Evolutionary conservation across 2,113 vertebrate genomes (phyloP), one percentile per base, ranked within the genome.

Genomic region (Hippolais icterina): DNA sequence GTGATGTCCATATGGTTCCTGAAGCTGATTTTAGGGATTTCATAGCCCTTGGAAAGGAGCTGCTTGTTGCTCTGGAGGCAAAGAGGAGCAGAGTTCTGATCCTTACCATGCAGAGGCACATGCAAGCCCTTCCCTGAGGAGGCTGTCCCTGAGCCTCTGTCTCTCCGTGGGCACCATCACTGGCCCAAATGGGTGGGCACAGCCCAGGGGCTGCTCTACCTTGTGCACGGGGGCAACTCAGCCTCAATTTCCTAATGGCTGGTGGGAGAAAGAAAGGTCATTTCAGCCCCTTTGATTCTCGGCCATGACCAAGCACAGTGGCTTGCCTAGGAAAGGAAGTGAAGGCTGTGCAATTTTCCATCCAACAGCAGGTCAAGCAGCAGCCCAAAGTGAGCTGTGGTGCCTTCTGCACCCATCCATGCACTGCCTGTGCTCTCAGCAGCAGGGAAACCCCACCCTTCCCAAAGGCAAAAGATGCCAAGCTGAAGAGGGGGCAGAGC

Each of bases 21-120:
- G 17, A 57, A 35, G 53, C 20, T 22, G 41, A 10, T 46, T 56
- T 64, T 4, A 35, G 35, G 50, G 54, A 28, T n/a, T 57, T 41
- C 47, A 31, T 18, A 31, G 71, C 42, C 53, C 31, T 52, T 23
- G 59, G 25, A 33, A 86, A 77, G 83, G 57, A 64, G 31, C 3
- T 59, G 27, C 16, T 16, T 47, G 10, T 39, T 79, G 66, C 37
- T 89, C 23, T 41, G n/a, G 39, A 39, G 21, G n/a, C 4, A 4
- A 27, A 66, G 68, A 28, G 47, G 28, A 50, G 20, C 3, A 0
- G 3, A 33, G 63, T 54, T 76, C 28, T 33, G 47, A 27, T 17
- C 27, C 20, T 61, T 4, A 0, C 21, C 10, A 0, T 2, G 41
- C 1, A 0, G 46, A 57, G n/a, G 17, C 3, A 2, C 2, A 2